Conservation (phyloP, 1,140 invertebrate genomes). For the Asbolus verrucosus region DNA sequence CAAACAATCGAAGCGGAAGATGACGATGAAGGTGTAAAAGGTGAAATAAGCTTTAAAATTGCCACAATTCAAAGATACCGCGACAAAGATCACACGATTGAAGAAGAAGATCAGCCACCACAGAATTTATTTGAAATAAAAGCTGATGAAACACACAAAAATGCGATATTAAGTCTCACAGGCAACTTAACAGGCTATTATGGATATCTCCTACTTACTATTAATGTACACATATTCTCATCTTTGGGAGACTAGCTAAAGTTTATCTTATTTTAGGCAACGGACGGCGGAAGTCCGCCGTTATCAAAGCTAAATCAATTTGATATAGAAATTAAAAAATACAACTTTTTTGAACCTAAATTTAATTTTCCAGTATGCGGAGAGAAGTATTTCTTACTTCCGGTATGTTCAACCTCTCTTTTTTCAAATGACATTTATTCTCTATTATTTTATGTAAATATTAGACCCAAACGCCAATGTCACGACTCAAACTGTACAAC, state of each 20-base stretch:
- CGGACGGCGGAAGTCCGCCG: constrained; percentile 66
- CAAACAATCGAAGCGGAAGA: neutral
- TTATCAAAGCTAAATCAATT: constrained; percentile 61
- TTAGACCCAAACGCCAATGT: constrained; percentile 50
- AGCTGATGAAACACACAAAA: constrained; percentile 44
- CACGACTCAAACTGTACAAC: constrained; percentile 54
- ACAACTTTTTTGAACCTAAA: constrained; percentile 67
- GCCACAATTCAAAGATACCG: constrained; percentile 49
- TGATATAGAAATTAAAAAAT: constrained; percentile 64
- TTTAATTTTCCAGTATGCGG: constrained; percentile 64
- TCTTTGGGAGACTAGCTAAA: neutral
- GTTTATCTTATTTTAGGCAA: constrained; percentile 61
- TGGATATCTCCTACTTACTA: constrained; percentile 66
- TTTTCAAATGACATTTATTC: too few relatives aligned
- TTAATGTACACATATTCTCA: constrained; percentile 63
- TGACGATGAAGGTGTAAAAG: constrained; percentile 64
- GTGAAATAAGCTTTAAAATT: constrained; percentile 67
- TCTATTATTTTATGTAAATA: too few relatives aligned
- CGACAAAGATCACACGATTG: too few relatives aligned
- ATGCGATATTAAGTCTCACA: constrained; percentile 64
- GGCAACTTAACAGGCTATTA: constrained; percentile 67
- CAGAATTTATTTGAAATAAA: neutral
- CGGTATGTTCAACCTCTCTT: constrained; percentile 37
- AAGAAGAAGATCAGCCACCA: too few relatives aligned
- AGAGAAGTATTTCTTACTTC: constrained; percentile 62